phyloP scores from a whole-genome alignment of 2,888 invertebrate species.

The Tolmerus cingulatus region DNA sequence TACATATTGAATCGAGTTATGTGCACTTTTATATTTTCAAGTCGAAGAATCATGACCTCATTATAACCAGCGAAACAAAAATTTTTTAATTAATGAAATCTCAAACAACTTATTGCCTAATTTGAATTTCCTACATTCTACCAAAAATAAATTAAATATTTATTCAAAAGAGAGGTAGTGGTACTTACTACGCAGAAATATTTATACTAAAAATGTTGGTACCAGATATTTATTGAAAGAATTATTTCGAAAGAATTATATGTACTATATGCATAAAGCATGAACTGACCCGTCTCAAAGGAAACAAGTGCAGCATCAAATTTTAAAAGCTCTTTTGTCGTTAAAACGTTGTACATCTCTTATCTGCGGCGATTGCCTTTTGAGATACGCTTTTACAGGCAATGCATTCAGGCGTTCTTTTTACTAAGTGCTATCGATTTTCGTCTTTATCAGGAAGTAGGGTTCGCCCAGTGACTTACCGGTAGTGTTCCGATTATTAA shows the following conservation, averaged over 20 bases:
- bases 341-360: not conserved
- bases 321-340: not conserved
- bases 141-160: not conserved
- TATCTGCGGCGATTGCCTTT: not conserved
- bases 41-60: too few relatives aligned
- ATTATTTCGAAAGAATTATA: not conserved
- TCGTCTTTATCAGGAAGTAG: not conserved
- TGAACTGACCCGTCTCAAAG: not conserved
- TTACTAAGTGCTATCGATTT: not conserved
- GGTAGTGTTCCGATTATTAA: not conserved
- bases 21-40: too few relatives aligned
- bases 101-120: not conserved
- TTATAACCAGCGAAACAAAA: not conserved
- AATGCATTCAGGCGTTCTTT: not conserved
- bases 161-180: not conserved
- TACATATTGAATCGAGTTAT: too few relatives aligned
- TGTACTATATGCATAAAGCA: not conserved
- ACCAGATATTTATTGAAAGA: not conserved
- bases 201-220: not conserved
- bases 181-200: not conserved
- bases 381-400: not conserved
- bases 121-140: not conserved
- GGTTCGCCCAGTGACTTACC: not conserved
- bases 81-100: not conserved
- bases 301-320: not conserved